Conservation (phyloP, 2,888 invertebrate species). For the Zaprionus lineosus region DNA sequence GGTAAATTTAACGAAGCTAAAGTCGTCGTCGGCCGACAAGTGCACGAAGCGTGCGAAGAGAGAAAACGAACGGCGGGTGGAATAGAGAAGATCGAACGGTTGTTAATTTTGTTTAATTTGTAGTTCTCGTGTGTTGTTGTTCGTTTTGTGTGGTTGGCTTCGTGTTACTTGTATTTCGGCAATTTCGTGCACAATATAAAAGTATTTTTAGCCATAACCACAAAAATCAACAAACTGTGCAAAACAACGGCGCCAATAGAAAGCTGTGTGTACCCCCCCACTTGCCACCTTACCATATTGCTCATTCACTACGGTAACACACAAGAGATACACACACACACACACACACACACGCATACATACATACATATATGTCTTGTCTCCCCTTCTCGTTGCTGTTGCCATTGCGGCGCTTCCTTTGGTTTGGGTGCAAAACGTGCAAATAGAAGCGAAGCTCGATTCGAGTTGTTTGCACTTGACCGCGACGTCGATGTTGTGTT, state of each 20-base stretch:
- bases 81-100: constrained; percentile 14
- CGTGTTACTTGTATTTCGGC: constrained; percentile 28
- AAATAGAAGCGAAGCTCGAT: constrained; percentile 41
- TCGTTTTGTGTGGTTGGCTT: neutral
- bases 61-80: neutral
- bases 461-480: constrained; percentile 46
- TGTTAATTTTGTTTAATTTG: constrained; percentile 10
- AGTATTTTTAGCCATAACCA: constrained; percentile 42
- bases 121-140: constrained; percentile 15
- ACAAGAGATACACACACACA: neutral
- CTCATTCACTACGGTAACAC: neutral
- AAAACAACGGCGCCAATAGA: constrained; percentile 46
- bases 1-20: constrained; percentile 6
- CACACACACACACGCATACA: neutral
- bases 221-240: constrained; percentile 71
- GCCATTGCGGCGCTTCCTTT: neutral
- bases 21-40: constrained; percentile 21
- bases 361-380: neutral
- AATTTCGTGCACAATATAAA: constrained; percentile 60
- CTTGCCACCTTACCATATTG: neutral
- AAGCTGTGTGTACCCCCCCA: constrained; percentile 29
- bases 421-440: constrained; percentile 26
- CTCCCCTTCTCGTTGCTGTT: too few relatives aligned
- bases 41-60: constrained; percentile 5
- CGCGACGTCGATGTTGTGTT: constrained; percentile 29